These are phyloP conservation scores for Phytoseiulus persimilis DNA, from an alignment of 2,888 invertebrate genomes.

Conservation along the genomic window DNA sequence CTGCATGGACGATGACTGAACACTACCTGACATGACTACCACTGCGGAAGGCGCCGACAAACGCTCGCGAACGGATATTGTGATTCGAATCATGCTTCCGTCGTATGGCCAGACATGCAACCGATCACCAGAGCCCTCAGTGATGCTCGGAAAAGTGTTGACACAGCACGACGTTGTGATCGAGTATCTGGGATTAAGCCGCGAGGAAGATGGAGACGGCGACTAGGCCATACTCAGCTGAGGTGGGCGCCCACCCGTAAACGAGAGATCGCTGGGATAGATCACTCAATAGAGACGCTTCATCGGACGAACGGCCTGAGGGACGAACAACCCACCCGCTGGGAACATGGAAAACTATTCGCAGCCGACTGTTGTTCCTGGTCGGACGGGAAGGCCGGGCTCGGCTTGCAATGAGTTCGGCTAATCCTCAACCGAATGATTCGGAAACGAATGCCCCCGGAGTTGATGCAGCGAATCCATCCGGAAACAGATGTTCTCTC, in stretches of 20 bases:
- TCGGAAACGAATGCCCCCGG: too few relatives aligned
- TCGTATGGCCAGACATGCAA: background rate
- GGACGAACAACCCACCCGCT: background rate
- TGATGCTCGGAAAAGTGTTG: background rate
- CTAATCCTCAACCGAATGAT: too few relatives aligned
- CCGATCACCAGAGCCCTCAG: background rate
- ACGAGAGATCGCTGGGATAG: background rate
- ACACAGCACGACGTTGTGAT: constrained; percentile 5
- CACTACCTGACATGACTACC: background rate
- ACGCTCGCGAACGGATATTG: background rate
- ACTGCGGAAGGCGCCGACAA: background rate
- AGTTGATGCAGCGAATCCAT: too few relatives aligned
- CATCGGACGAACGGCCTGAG: background rate
- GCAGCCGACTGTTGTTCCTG: background rate
- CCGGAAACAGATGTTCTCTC: too few relatives aligned
- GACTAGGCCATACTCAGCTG: background rate
- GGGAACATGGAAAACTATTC: background rate
- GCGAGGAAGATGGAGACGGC: background rate
- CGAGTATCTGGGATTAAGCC: background rate
- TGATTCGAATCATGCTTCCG: background rate
- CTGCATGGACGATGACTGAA: background rate
- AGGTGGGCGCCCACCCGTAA: constrained; percentile 5
- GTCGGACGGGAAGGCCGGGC: background rate
- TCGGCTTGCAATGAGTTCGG: too few relatives aligned
- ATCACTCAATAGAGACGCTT: background rate